These are phyloP conservation scores for Drosophila tani DNA, from an alignment of 1,140 invertebrate species.

Conservation along the genomic window DNA sequence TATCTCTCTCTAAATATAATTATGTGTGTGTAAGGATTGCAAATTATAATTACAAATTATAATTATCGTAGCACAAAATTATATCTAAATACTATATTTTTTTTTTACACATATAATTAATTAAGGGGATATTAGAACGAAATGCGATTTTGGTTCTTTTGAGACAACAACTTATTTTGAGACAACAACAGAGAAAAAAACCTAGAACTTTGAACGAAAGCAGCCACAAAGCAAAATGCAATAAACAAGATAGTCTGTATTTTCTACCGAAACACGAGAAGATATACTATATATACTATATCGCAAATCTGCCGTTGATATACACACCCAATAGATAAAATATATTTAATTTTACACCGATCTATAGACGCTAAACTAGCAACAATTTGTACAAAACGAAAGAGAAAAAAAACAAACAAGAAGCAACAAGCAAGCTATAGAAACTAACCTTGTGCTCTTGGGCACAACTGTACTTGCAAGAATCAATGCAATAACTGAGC, in stretches of 20 bases:
- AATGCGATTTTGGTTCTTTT: constrained; percentile 43
- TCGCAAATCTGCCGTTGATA: constrained; percentile 61
- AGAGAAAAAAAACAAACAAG: constrained; percentile 17
- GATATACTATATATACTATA: constrained; percentile 11
- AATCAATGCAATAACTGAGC: constrained; percentile 44
- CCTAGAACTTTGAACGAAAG: constrained; percentile 22
- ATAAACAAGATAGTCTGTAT: constrained; percentile 66
- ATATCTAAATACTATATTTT: constrained; percentile 10
- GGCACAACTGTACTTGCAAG: constrained; percentile 21
- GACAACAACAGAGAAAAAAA: background rate
- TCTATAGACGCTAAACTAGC: constrained; percentile 57
- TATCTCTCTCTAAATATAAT: constrained; percentile 33
- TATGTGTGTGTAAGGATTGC: constrained; percentile 39
- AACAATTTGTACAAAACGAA: constrained; percentile 56
- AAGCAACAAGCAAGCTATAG: constrained; percentile 5
- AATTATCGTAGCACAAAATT: constrained; percentile 47
- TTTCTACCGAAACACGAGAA: constrained; percentile 41
- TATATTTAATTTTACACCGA: constrained; percentile 67
- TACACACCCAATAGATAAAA: constrained; percentile 45
- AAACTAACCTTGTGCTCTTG: constrained; percentile 14
- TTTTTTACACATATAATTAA: constrained; percentile 41
- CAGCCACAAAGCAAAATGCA: constrained; percentile 54
- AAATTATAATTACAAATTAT: constrained; percentile 31
- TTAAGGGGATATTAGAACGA: constrained; percentile 13
- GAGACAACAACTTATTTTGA: constrained; percentile 1